Conservation (phyloP, 2,888 invertebrate species). For the Choreutis nemorana region DNA sequence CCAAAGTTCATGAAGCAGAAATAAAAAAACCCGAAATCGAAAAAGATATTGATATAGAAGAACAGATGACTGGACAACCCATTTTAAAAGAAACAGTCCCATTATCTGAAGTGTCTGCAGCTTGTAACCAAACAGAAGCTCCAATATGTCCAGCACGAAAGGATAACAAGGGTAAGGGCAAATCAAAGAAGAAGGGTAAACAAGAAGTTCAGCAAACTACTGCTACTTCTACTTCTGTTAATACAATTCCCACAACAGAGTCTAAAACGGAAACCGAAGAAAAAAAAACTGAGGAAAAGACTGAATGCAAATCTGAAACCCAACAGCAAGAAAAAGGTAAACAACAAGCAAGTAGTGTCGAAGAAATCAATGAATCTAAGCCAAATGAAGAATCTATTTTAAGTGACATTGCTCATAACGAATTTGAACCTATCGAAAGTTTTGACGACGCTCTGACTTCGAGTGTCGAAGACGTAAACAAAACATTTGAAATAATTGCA, state of each 20-base stretch:
- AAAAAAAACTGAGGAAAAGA: conserved; percentile 23
- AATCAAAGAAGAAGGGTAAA: conserved; percentile 43
- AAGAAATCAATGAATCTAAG: conserved; percentile 7
- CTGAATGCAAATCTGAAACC: conserved; percentile 19
- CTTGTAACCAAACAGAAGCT: conserved; percentile 12
- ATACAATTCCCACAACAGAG: conserved; percentile 3
- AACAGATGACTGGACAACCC: conserved; percentile 7
- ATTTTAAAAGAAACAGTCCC: too few species aligned
- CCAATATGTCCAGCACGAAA: conserved; percentile 35
- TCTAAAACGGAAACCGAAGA: conserved; percentile 15
- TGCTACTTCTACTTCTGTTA: conserved; percentile 9
- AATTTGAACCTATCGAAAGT: conserved; percentile 45
- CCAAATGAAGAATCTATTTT: conserved; percentile 8
- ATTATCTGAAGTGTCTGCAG: conserved; percentile 13
- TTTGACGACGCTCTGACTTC: conserved; percentile 56
- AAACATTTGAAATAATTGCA: conserved; percentile 49
- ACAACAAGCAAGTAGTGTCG: conserved; percentile 21
- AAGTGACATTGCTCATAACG: conserved; percentile 3
- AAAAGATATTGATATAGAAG: conserved; percentile 5
- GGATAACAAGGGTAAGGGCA: conserved; percentile 44
- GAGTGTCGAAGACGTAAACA: conserved; percentile 46
- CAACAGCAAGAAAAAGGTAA: conserved; percentile 33
- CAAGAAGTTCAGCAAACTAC: conserved; percentile 22
- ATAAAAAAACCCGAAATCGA: conserved; percentile 1
- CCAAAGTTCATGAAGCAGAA: not conserved